Conservation (phyloP, 2,888 invertebrate genomes). For the Pseudococcus viburni region DNA sequence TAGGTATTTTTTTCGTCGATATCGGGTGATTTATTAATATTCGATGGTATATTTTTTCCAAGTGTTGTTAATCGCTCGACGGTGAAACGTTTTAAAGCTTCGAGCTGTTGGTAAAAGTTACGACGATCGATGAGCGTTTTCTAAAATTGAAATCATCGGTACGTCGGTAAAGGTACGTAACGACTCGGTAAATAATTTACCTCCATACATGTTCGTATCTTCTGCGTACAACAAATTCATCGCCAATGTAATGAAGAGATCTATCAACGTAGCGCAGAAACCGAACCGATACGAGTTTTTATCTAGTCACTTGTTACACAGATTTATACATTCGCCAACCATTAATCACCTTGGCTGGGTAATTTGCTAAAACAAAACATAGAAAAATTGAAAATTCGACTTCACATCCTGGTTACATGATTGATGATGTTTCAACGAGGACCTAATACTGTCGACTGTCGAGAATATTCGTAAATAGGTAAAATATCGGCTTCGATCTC, state of each 20-base stretch:
- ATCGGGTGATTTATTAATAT: constrained; percentile 51
- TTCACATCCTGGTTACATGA: constrained; percentile 14
- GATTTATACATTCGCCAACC: background rate
- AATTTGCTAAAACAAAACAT: background rate
- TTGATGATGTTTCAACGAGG: background rate
- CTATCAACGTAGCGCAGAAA: constrained; percentile 12
- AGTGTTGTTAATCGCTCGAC: background rate
- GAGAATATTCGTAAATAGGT: background rate
- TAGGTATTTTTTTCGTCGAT: background rate
- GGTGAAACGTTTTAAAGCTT: constrained; percentile 47
- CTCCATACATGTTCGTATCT: background rate
- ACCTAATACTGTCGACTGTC: background rate
- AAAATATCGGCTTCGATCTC: constrained; percentile 2
- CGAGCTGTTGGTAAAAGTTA: constrained; percentile 50
- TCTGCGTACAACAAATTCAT: constrained; percentile 21
- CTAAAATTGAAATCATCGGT: constrained; percentile 48
- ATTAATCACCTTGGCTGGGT: background rate
- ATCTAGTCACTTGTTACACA: background rate
- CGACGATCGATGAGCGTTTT: constrained; percentile 37
- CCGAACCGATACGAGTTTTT: background rate
- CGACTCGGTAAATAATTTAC: constrained; percentile 29
- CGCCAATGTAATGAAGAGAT: background rate
- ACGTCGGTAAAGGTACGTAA: background rate
- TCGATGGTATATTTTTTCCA: constrained; percentile 29
- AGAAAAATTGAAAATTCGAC: background rate